Evolutionary conservation across 1,140 invertebrate species (phyloP), one percentile per base, ranked within the genome.

Genomic region (Antheraea mylitta): DNA sequence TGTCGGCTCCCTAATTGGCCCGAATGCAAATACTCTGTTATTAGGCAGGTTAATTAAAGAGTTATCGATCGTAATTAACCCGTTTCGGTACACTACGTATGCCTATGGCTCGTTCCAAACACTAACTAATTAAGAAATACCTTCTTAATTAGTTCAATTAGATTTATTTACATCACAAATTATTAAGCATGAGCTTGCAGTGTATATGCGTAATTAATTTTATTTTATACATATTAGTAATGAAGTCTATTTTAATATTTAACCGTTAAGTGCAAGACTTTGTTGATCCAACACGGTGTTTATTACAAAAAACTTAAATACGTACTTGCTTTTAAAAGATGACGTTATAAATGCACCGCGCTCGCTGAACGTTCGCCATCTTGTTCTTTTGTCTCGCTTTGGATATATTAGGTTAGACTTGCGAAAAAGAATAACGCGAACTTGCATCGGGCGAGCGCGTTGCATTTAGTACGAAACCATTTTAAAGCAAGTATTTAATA

Each of bases 41-140:
- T 91, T 91, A 91, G 86, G 83, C 83, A 87, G 86, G 89, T 89
- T 91, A 91, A 91, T 91, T 89, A 91, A 91, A 91, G 89, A 91
- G 86, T 90, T 90, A 89, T 90, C 84, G 87, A 77, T 79, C 64
- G 86, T 86, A 91, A 88, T 90, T 87, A 87, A 85, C 82, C 84
- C 83, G 89, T 85, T 89, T 89, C 86, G 86, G 87, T 87, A 85
- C 79, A 83, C 83, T 88, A 87, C 88, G 76, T 87, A 74, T 88
- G 85, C 84, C 85, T 85, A 83, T 83, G 79, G 75, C 79, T 86
- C 79, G 82, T 83, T 83, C 81, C 73, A 82, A 85, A 90, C 83
- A 87, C 83, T 79, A 30, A 85, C 87, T 90, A 89, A 89, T 89
- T 89, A 90, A 90, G 87, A 89, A 89, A 91, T 90, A 87, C 84